phyloP scores from a whole-genome alignment of 2,888 invertebrate species.

The Temnothorax rugatulus region DNA sequence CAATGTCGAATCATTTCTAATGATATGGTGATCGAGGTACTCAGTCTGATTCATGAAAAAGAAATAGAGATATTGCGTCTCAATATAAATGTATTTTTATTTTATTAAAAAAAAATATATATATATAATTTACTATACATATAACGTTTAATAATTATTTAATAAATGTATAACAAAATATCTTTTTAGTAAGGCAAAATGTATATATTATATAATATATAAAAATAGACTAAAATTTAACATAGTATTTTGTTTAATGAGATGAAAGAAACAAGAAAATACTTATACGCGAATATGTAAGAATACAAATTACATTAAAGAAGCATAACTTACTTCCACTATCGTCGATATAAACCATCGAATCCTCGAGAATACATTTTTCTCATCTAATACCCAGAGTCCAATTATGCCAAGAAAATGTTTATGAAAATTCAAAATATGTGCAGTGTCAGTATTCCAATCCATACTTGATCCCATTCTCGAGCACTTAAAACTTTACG shows the following conservation, averaged over 20 bases:
- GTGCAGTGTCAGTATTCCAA: background rate
- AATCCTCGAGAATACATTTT: conserved; percentile 9
- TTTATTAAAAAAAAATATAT: too few species aligned
- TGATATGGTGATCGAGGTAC: background rate
- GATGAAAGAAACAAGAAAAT: background rate
- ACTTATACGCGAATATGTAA: too few species aligned
- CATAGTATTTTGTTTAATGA: too few species aligned
- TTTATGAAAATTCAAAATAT: conserved; percentile 26
- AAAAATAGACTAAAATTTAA: too few species aligned
- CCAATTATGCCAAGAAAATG: conserved; percentile 31
- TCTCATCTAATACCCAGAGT: conserved; percentile 12
- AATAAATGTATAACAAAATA: too few species aligned
- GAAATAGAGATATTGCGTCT: background rate
- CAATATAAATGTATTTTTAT: too few species aligned
- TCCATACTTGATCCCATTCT: background rate
- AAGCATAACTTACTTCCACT: conserved; percentile 26
- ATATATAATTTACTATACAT: too few species aligned
- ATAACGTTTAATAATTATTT: too few species aligned
- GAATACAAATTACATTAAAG: too few species aligned
- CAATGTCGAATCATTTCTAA: conserved; percentile 20
- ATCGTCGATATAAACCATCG: conserved; percentile 5
- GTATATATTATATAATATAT: too few species aligned
- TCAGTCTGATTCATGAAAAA: background rate
- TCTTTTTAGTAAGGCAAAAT: too few species aligned
- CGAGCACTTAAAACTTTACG: background rate